Evolutionary conservation across 2,888 invertebrate species (phyloP).

Genomic region (Xestia rhomboidea): DNA sequence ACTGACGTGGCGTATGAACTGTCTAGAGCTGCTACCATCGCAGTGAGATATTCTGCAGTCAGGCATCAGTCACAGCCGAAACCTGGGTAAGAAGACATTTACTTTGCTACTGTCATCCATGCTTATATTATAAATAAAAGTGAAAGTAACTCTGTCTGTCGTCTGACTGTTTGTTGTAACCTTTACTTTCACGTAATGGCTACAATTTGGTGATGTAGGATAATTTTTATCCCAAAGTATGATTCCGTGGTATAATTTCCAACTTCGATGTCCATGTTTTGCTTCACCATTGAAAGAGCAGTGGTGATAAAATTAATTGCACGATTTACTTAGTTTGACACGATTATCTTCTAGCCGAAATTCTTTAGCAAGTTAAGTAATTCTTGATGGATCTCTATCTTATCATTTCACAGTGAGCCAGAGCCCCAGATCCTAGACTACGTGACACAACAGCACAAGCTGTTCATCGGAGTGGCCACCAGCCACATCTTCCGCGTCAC

Average conservation of each 20-base stretch:
- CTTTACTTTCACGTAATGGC: not conserved
- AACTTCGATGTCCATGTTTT: not conserved
- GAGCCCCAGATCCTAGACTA: conserved; percentile 98
- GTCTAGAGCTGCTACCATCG: conserved; percentile 95
- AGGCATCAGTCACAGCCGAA: conserved; percentile 96
- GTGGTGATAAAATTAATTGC: not conserved
- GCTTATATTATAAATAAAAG: not conserved
- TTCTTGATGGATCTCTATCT: not conserved
- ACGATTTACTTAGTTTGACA: not conserved
- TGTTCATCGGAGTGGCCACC: conserved; percentile 96
- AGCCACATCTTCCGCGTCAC: conserved; percentile 94
- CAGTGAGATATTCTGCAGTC: conserved; percentile 96
- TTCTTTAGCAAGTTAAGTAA: not conserved
- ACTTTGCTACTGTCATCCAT: not conserved
- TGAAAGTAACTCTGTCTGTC: not conserved
- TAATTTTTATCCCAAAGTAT: not conserved
- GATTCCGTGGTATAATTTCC: not conserved
- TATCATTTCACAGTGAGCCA: conserved; percentile 89
- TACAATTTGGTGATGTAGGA: not conserved
- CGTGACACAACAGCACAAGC: conserved; percentile 97
- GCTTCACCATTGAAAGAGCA: not conserved
- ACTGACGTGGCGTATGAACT: conserved; percentile 93
- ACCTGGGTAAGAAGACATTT: conserved; percentile 91
- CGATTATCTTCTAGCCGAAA: not conserved
- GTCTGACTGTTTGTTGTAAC: not conserved